Conservation (phyloP, 2,797 vertebrate species). For the Catostomus latipinnis region DNA sequence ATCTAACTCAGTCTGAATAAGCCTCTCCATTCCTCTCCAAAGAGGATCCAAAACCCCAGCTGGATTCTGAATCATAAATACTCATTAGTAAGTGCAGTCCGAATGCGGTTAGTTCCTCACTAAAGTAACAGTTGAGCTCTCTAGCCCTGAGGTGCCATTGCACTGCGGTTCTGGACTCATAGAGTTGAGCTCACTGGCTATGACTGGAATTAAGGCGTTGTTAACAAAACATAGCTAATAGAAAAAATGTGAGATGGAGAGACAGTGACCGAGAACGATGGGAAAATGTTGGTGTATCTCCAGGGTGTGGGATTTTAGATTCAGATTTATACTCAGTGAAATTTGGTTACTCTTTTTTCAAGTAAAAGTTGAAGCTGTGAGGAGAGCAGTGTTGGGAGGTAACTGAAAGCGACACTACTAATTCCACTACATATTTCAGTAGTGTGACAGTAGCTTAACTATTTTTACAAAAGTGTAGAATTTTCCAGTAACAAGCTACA, state of each 20-base stretch:
- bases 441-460: no score
- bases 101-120: neutral
- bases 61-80: constrained; percentile 28
- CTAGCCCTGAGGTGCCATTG: constrained; percentile 2
- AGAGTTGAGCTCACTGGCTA: constrained; percentile 6
- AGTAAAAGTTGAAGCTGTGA: no score
- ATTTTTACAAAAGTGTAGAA: no score
- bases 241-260: neutral
- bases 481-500: no score
- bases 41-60: neutral
- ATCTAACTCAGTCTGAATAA: neutral
- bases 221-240: constrained; percentile 3
- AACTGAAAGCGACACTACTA: no score
- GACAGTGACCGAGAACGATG: neutral
- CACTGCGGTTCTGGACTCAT: constrained; percentile 5
- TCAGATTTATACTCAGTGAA: neutral
- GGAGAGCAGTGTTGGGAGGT: no score
- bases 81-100: constrained; percentile 14
- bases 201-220: constrained; percentile 5
- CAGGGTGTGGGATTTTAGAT: constrained; percentile 8
- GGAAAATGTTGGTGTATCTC: constrained; percentile 9
- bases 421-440: no score
- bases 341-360: neutral
- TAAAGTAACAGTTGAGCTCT: constrained; percentile 3
- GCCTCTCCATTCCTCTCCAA: neutral